Base-by-base conservation (phyloP, 2,113 vertebrate genomes). In the Poecilia latipinna region DNA sequence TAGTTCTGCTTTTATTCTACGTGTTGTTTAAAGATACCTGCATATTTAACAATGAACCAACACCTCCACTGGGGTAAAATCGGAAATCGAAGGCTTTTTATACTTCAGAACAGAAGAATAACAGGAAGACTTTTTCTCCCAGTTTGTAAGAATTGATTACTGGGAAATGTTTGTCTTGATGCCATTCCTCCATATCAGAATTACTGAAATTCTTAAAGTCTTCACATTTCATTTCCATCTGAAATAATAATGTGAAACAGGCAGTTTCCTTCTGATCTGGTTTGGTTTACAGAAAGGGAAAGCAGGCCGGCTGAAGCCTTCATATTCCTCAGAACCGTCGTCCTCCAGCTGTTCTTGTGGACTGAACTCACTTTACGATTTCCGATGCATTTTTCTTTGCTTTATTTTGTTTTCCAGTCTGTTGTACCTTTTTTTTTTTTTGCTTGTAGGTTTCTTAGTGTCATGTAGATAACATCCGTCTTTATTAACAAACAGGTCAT, bases 381-480 rank as follows among this genome's bases (percentile, higher is more conserved):
- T 57, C 51, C n/a, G 22, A 11, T 48, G 44, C 44, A 42, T 42
- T 48, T 44, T 44, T 44, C 32, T 0, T 65, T 31, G 42, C 35
- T 72, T 4, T 69, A 31, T 29, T 42, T 28, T 48, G 11, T 4
- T 68, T 10, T 42, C 33, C 63, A 19, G 19, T 64, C 66, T 68
- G 26, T 60, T 19, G 31, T 26, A 13, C 57, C 15, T 26, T 35
- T 57, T 44, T 31, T 2, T 70, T 60, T 24, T 67, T 74, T 60
- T 84, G 73, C 83, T 90, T 44, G 79, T 90, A 89, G 88, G 61
- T 88, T 85, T 74, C 31, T 93, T 93, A 89, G 89, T 35, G 78
- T 90, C 88, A 61, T 67, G 89, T 93, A 91, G 89, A 78, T 71
- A 80, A 83, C 70, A 69, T 48, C 48, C 33, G 32, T 78, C 75